These are phyloP conservation scores for Araneus ventricosus DNA, from an alignment of 1,140 invertebrate species.

Conservation along the genomic window DNA sequence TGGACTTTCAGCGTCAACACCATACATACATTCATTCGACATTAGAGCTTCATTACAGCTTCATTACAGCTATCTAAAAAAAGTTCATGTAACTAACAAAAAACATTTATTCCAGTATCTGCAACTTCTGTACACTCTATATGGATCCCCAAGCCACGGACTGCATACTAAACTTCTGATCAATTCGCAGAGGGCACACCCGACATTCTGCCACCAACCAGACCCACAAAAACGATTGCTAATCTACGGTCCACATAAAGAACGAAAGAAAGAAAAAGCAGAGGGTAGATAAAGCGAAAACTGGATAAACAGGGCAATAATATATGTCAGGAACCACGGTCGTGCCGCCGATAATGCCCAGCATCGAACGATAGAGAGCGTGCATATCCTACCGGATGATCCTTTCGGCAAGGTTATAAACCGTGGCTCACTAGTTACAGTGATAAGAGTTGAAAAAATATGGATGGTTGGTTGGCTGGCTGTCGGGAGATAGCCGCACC, in stretches of 20 bases:
- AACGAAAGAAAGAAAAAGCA: neutral
- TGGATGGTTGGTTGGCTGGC: no score
- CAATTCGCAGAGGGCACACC: neutral
- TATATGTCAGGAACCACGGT: constrained; percentile 59
- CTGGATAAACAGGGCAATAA: constrained; percentile 46
- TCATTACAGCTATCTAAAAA: no score
- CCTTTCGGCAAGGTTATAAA: constrained; percentile 50
- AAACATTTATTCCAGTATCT: no score
- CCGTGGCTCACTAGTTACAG: constrained; percentile 14
- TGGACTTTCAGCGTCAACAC: no score
- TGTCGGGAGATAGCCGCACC: neutral
- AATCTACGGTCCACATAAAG: neutral
- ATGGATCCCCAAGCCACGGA: neutral
- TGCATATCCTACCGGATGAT: constrained; percentile 52
- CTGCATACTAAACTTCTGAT: neutral
- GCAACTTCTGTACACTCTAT: neutral
- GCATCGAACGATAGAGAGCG: neutral
- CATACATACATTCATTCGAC: no score
- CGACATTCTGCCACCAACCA: neutral
- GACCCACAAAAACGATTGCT: neutral
- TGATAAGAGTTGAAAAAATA: neutral
- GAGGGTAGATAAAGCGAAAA: neutral
- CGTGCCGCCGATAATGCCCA: constrained; percentile 40
- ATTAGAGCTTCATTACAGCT: no score
- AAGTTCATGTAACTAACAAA: no score